Evolutionary conservation across 2,888 invertebrate species (phyloP).

Genomic region (Sthenelais limicola): DNA sequence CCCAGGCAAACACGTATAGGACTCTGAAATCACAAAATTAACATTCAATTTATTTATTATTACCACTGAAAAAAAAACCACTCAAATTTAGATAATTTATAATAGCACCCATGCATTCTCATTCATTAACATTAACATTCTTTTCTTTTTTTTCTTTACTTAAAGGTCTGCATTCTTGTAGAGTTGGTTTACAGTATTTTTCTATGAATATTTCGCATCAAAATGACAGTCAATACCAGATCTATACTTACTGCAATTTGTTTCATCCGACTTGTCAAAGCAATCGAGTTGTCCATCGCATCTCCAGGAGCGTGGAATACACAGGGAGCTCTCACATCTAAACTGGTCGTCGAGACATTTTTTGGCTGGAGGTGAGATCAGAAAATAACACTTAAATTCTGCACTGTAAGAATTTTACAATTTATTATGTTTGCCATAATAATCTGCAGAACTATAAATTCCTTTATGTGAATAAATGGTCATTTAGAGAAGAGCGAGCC

Average conservation of each 20-base stretch:
- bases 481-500: neutral
- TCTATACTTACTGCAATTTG: neutral
- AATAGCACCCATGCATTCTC: too few species aligned
- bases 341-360: conserved; percentile 25
- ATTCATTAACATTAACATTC: too few species aligned
- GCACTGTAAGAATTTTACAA: too few species aligned
- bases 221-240: too few species aligned
- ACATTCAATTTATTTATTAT: neutral
- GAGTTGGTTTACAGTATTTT: too few species aligned
- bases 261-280: conserved; percentile 35
- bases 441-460: neutral
- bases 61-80: neutral
- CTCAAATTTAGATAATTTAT: too few species aligned
- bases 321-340: conserved; percentile 22
- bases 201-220: too few species aligned
- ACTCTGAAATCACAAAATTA: conserved; percentile 16
- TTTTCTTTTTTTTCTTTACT: too few species aligned
- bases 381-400: too few species aligned
- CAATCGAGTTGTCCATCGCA: conserved; percentile 39
- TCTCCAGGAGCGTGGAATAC: conserved; percentile 39
- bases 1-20: conserved; percentile 20
- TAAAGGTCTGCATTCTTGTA: too few species aligned
- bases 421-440: too few species aligned
- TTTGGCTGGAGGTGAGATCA: too few species aligned
- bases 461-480: neutral